Evolutionary conservation across 2,113 vertebrate species (phyloP), one percentile per base, ranked within the genome.

Genomic region (Cyanocitta stelleri): DNA sequence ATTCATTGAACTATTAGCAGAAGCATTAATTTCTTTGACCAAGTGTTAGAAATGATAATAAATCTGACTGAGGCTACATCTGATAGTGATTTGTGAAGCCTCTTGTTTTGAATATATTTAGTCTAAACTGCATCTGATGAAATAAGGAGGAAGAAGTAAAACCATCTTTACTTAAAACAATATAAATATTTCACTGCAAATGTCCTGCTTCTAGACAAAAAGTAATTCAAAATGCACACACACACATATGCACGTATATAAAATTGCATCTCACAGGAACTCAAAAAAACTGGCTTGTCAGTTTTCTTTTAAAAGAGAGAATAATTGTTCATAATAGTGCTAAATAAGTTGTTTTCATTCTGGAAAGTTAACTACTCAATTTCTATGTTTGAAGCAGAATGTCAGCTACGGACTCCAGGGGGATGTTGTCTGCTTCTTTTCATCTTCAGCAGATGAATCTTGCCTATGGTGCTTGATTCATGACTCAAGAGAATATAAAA

Each of bases 381-480:
- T 81, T 77, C 92, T 91, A 18, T 3, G 10, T 81, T 78, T 86
- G 91, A 94, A 82, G 61, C 81, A 88, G 95, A 96, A 90, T 95
- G 91, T 95, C 95, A 96, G 21, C 93, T 96, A 79, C 12, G 13
- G 78, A 83, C 93, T 97, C 87, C 76, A 91, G 93, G 85, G 94
- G 82, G 11, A 73, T 82, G 81, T 89, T 97, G 80, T 96, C 94
- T 94, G 62, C 68, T 95, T 94, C 96, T 92, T 96, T 97, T 97
- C 88, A 93, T 95, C 92, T 97, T 90, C 84, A 85, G 72, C 66
- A 94, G 84, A 89, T 95, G 93, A 96, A 95, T 93, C 81, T 97
- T 93, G 95, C 93, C 85, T 89, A 79, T 93, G 85, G 92, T 97
- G 71, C 62, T 92, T 91, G 93, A 96, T 90, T 95, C 93, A 94